Evolutionary conservation across 2,113 vertebrate genomes (phyloP), one percentile per base, ranked within the genome.

Genomic region (Boulengeromyrus knoepffleri): DNA sequence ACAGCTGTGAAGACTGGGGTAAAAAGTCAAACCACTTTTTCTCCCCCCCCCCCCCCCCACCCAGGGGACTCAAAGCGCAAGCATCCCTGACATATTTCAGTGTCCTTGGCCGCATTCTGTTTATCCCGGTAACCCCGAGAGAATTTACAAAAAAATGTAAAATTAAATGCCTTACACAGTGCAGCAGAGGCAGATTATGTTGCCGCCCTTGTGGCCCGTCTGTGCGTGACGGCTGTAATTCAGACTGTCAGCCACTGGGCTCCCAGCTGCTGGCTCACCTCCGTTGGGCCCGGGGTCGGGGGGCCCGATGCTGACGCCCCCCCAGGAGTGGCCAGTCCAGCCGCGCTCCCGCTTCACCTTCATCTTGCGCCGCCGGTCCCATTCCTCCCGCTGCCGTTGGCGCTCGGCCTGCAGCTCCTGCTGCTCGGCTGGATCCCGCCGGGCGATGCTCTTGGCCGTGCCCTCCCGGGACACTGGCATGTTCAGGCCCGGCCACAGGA

Each of bases 401-500:
- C 97, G 93, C 27, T 97, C 93, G 0, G 95, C 95, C 50, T 95
- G 94, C 80, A 97, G 86, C 91, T 95, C 96, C 91, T 96, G 94
- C 91, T 95, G 97, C 88, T 98, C 96, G 7, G 95, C 94, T 49
- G 96, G 95, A 31, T 95, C 95, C 21, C 98, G 92, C 0, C 95
- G 96, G 49, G 90, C 46, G 58, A 98, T 92, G 53, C 45, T 24
- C 94, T 96, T 97, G 15, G 96, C 0, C 0, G 0, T 74, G 15
- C 97, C 97, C 15, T 93, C 94, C 92, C 92, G 96, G 62, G 96
- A 0, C 19, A 99, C n/a, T 0, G 97, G 96, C 36, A 90, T 3
- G 87, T 99, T 99, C 46, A 99, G 95, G 12, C 98, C 98, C 12
- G 98, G 98, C 99, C 99, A 99, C 58, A 99, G 96, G 91, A 96